Percentiles rank a stretch among this genome's conserved stretches.
Evolutionary conservation across 2,888 invertebrate genomes (phyloP).

Genomic region (Lysandra bellargus): DNA sequence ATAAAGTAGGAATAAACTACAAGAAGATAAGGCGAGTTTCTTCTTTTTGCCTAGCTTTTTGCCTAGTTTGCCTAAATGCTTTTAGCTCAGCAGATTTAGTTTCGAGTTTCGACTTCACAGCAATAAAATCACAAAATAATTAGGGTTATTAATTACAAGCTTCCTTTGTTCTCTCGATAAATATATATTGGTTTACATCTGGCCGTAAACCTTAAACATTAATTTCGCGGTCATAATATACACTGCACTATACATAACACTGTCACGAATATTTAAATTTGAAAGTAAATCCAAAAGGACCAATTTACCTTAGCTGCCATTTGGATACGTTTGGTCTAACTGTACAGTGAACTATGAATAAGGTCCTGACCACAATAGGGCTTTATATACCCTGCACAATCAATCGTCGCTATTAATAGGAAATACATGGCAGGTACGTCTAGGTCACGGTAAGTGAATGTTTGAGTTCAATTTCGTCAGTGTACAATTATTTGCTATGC

Average conservation of each 20-base stretch:
- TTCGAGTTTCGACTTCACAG: neutral
- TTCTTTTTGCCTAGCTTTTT: neutral
- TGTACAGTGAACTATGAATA: slow-evolving; percentile 74
- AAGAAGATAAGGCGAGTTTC: neutral
- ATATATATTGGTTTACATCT: neutral
- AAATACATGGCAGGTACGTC: slow-evolving; percentile 68
- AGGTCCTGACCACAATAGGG: slow-evolving; percentile 57
- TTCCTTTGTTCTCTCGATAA: neutral
- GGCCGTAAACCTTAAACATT: too few relatives aligned
- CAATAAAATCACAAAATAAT: neutral
- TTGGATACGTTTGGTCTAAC: slow-evolving; percentile 66
- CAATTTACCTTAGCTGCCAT: slow-evolving; percentile 74
- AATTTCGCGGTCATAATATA: neutral
- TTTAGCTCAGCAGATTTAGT: neutral
- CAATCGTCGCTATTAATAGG: slow-evolving; percentile 67
- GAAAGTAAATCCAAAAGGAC: slow-evolving; percentile 32
- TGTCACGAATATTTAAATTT: neutral
- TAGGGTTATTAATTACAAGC: neutral
- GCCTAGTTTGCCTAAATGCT: neutral
- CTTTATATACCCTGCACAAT: slow-evolving; percentile 64
- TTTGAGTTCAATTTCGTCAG: slow-evolving; percentile 68
- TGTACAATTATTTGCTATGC: slow-evolving; percentile 55
- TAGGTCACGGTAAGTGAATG: slow-evolving; percentile 66
- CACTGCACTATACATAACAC: neutral
- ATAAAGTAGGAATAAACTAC: slow-evolving; percentile 13